Base-by-base conservation (phyloP, 2,888 invertebrate genomes). In the Fragum whitleyi region DNA sequence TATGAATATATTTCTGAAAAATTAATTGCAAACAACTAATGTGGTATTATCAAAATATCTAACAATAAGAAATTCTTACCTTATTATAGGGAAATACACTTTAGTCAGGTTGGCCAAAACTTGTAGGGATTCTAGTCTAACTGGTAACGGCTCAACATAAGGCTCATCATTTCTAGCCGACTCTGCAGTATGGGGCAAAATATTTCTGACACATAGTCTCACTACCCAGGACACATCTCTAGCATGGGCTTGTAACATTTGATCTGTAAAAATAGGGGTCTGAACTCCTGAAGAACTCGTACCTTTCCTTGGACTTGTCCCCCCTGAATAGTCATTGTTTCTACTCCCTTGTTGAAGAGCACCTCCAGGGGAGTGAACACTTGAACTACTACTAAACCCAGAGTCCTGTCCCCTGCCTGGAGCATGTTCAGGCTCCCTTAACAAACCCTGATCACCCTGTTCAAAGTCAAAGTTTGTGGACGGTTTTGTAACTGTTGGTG, bases 71-170 rank as follows among this genome's bases (percentile, higher is more conserved):
- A 36, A 36, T 23, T 19, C 29, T 76, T 86, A 94, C 94, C 92
- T 91, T 69, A 93, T 89, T 47, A 95, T 94, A 0, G 91, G 87
- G 80, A 94, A 94, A 85, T 94, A 94, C 70, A 92, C 92, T 75
- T 92, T 93, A 6, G 92, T 89, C 3, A 94, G 87, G 29, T 91
- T 89, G 28, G 92, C 91, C 28, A 94, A 88, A 2, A 94, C 95
- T 95, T 97, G 97, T 0, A 97, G 94, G 19, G 97, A 96, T 93
- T 97, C 97, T 26, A 97, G 94, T 79, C 97, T 95, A 65, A 97
- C 95, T 23, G 97, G 96, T 21, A 96, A 95, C 11, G 93, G 92
- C 72, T 92, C 91, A 26, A 83, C 79, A 23, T 81, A 73, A 19
- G 53, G 29, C 21, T 85, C 87, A 11, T 80, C 75, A 29, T 69